Evolutionary conservation across 1,140 invertebrate genomes (phyloP), one percentile per base, ranked within the genome.

Genomic region (Hormaphis cornu): DNA sequence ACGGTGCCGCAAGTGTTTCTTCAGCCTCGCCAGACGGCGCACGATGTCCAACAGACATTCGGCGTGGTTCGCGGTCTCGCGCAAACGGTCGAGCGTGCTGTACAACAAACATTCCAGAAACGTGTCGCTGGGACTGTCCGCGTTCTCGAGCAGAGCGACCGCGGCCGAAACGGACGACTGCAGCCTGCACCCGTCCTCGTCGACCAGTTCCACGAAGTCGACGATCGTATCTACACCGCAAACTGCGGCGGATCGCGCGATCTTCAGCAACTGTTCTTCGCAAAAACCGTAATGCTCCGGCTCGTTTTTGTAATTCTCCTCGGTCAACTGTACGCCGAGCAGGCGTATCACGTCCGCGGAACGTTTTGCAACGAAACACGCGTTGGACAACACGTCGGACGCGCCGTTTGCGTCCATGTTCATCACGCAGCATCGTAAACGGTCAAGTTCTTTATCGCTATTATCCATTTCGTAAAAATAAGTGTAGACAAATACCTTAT

Each of bases 381-480:
- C 2, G 14, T 37, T 14, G 9, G 10, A 24, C 10, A 66, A 66
- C 0, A 50, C 7, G 14, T 30, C 14, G 48, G 42, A 48, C 24
- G 28, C 28, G 3, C 10, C 3, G 22, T 9, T 28, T 14, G 24
- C 20, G n/a, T 66, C 40, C 18, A 48, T 18, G 50, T 66, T 50
- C 42, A 50, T 37, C 61, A 66, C 10, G 61, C 28, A 20, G 20
- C 44, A 30, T 48, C n/a, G 24, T 22, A 66, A 66, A 16, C 14
- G 18, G 20, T 66, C 44, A 66, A 35, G 33, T 66, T 35, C 28
- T 48, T 30, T 30, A 35, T 22, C 24, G 44, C n/a, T n/a, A n/a
- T 10, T 1, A 5, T 66, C 61, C 61, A 66, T 66, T 28, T 66
- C 50, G 61, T 63, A 66, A 24, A 33, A 35, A 66, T 50, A 46